Evolutionary conservation across 2,888 invertebrate species (phyloP).

Genomic region (Strigamia maritima): DNA sequence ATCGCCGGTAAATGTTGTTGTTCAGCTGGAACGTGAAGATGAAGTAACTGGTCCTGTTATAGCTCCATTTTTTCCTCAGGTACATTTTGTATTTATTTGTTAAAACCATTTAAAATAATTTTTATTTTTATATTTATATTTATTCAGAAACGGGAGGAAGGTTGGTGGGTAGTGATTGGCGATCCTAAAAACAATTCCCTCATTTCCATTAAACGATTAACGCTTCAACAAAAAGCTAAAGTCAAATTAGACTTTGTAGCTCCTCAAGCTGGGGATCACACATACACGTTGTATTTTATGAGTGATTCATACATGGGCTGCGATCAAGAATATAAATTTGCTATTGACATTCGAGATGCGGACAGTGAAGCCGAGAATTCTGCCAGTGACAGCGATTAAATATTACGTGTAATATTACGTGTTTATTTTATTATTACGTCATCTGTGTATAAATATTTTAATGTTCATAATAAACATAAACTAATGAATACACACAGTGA

Average conservation of each 20-base stretch:
- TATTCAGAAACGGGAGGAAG: constrained; percentile 60
- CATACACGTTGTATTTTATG: constrained; percentile 97
- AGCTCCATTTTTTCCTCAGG: constrained; percentile 96
- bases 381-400: constrained; percentile 46
- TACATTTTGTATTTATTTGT: constrained; percentile 49
- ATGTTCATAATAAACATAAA: background rate
- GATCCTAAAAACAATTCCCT: constrained; percentile 91
- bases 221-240: constrained; percentile 87
- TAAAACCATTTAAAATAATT: background rate
- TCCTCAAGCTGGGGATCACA: constrained; percentile 77
- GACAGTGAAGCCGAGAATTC: constrained; percentile 46
- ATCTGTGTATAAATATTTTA: background rate
- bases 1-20: constrained; percentile 81
- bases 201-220: constrained; percentile 93
- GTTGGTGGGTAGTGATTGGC: constrained; percentile 96
- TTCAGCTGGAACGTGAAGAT: constrained; percentile 92
- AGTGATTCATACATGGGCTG: constrained; percentile 98
- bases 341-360: constrained; percentile 70
- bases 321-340: constrained; percentile 97
- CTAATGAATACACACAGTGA: background rate
- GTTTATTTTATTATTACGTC: background rate
- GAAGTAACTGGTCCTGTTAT: constrained; percentile 95
- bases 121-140: constrained; percentile 41
- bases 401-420: background rate
- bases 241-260: constrained; percentile 89